Conservation (phyloP, 2,888 invertebrate species). For the Diadegma fenestrale region DNA sequence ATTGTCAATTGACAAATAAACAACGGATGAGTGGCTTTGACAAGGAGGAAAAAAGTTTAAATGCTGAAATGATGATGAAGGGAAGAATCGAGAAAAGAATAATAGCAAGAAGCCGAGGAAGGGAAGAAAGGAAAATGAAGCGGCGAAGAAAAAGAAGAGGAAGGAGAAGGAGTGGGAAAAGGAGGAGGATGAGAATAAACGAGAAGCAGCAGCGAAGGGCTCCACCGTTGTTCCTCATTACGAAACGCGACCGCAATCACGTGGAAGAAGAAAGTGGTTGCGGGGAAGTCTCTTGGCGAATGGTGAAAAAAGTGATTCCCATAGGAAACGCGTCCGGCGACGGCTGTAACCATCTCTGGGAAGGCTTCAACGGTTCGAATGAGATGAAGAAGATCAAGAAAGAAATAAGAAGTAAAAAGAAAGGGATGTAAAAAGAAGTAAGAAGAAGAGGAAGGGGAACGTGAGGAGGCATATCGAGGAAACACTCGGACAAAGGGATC, state of each 20-base stretch:
- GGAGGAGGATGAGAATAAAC: background rate
- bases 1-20: slow-evolving; percentile 26
- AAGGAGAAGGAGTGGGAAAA: slow-evolving; percentile 11
- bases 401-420: slow-evolving; percentile 5
- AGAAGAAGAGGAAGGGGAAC: slow-evolving; percentile 55
- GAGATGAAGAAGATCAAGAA: slow-evolving; percentile 51
- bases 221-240: slow-evolving; percentile 59
- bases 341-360: slow-evolving; percentile 62
- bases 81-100: slow-evolving; percentile 21
- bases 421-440: slow-evolving; percentile 51
- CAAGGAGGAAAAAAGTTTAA: slow-evolving; percentile 24
- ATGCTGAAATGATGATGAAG: slow-evolving; percentile 69
- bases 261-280: slow-evolving; percentile 74
- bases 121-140: background rate
- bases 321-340: slow-evolving; percentile 70
- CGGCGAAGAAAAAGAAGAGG: background rate
- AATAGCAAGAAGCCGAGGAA: slow-evolving; percentile 7
- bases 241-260: slow-evolving; percentile 71
- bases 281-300: slow-evolving; percentile 49
- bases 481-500: slow-evolving; percentile 74
- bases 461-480: slow-evolving; percentile 71
- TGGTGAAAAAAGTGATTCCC: slow-evolving; percentile 65
- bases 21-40: slow-evolving; percentile 11
- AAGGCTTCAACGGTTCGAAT: slow-evolving; percentile 52
- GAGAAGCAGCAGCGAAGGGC: slow-evolving; percentile 37